Percentiles rank a stretch among this genome's conserved stretches.
phyloP scores from a whole-genome alignment of 2,888 invertebrate species.

The Tenthredo mesomela region DNA sequence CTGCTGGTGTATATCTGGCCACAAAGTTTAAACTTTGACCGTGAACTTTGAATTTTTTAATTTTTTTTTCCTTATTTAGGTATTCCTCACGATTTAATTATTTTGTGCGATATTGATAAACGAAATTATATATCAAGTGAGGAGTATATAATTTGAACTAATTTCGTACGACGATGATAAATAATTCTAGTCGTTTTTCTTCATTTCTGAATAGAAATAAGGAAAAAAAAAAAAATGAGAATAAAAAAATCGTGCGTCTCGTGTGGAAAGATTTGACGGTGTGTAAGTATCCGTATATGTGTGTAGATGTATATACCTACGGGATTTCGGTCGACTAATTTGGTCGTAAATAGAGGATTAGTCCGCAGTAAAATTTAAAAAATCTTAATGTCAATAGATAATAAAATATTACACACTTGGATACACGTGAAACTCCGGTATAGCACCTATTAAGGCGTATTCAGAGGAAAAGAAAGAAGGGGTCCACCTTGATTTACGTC shows the following conservation, averaged over 20 bases:
- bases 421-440: neutral
- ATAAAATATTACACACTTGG: conserved; percentile 44
- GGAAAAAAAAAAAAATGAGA: too few relatives aligned
- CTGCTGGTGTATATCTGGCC: neutral
- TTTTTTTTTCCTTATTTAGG: neutral
- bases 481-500: conserved; percentile 18
- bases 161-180: neutral
- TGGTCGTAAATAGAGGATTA: conserved; percentile 48
- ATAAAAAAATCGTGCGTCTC: neutral
- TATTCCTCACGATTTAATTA: neutral
- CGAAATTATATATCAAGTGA: neutral
- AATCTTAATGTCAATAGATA: conserved; percentile 49
- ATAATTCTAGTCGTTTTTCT: neutral
- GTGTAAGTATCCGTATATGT: neutral
- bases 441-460: conserved; percentile 25
- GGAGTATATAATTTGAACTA: neutral
- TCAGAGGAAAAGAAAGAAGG: conserved; percentile 8
- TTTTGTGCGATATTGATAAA: neutral
- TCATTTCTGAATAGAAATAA: neutral
- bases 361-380: conserved; percentile 39
- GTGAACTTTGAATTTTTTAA: neutral
- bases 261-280: neutral
- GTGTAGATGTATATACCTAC: too few relatives aligned
- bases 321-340: conserved; percentile 38
- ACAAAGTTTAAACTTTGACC: neutral